Base-by-base conservation (phyloP, 2,113 vertebrate species). In the Cochlearius cochlearius region DNA sequence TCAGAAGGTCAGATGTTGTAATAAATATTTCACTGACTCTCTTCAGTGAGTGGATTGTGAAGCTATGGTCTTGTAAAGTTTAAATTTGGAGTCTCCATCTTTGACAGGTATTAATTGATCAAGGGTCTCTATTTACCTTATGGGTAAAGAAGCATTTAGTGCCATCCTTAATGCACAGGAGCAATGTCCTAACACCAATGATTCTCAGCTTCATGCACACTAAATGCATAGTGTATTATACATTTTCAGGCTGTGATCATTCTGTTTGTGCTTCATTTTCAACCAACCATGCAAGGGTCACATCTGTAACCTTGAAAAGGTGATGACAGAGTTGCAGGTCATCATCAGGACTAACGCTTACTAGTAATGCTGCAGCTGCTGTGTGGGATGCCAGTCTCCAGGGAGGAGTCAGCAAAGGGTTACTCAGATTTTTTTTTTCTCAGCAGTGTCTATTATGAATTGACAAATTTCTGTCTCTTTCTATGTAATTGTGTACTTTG, bases 271-370 rank as follows among this genome's bases (percentile, higher is more conserved):
- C 94, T 91, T 93, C 86, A 56, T 73, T 88, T 86, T 91, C 86
- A 94, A 81, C 88, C 90, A 96, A 30, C 86, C 91, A 75, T 93
- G 88, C 49, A 78, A 78, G 39, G 92, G 91, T 96, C 96, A 95
- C 86, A 86, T 90, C 94, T 89, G 86, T 95, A 93, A 93, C 96
- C 92, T 97, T 97, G 96, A 92, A 77, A 94, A 96, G 96, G 96
- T 96, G 97, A 92, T 89, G 94, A 75, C 86, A 86, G 88, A 75
- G 76, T 82, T 95, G 76, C 94, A 96, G 94, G 95, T 95, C 94
- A 92, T 91, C 91, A 49, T 73, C 88, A 91, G 86, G 68, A 92
- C 91, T 92, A 87, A 72, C 3, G 10, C 68, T 87, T 52, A 11
- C 76, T 32, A 7, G 76, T 26, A 87, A 72, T 39, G 64, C 80